Evolutionary conservation across 2,888 invertebrate species (phyloP), one percentile per base, ranked within the genome.

Genomic region (Nebria salina): DNA sequence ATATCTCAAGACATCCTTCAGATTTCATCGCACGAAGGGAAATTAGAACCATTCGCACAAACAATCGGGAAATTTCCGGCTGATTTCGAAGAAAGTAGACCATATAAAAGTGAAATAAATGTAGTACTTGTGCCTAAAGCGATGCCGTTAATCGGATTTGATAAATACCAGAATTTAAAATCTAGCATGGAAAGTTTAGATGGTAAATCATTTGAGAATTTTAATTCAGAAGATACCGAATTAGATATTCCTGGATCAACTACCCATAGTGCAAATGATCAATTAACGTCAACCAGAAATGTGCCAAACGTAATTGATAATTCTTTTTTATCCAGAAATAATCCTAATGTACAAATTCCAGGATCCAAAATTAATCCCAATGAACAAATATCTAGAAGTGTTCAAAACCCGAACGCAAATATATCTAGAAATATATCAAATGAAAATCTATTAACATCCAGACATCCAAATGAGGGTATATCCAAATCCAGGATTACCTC

Each of bases 1-100:
- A 90, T 92, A 78, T 91, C 91, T 1, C 87, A 88, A 83, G 89
- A 88, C 78, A 88, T 88, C 72, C 82, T 87, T 72, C 85, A 86
- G 74, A 84, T 87, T 20, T 85, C 86, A 2, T 15, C 78, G 5
- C 74, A 66, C 20, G 75, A 54, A 11, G 42, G 34, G 0, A 72
- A 65, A 72, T 3, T 66, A 25, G 25, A 66, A 5, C 13, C 15
- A 8, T 8, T 66, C 9, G 66, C n/a, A 4, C 54, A 72, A n/a
- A 77, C 72, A 70, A 77, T 54, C 66, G 74, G 41, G 43, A 72
- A 77, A 2, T 54, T 72, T 6, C 66, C 70, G 25, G 70, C n/a
- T 70, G 72, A 70, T 26, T 64, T 64, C 5, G 73, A 34, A 65
- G 72, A 15, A 0, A 82, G 83, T 34, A 86, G 86, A 77, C 86